Evolutionary conservation across 2,888 invertebrate genomes (phyloP), one percentile per base, ranked within the genome.

Genomic region (Orchesellides sinensis): DNA sequence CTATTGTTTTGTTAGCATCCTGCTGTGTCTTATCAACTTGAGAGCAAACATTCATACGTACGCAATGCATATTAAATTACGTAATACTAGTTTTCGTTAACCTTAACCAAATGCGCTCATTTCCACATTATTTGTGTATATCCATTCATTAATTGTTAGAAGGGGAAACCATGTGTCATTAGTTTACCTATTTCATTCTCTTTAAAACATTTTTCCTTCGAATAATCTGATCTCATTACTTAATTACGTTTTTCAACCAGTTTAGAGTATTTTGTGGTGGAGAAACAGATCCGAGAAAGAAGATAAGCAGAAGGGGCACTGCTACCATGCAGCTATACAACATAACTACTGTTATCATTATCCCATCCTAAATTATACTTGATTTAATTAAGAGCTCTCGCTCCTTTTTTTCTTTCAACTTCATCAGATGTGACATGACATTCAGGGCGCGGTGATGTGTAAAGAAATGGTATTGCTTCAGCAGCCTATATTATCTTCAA

Each of bases 371-470:
- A 63, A 63, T 40, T 35, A 63, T 63, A 12, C 40, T 19, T 35
- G n/a, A 35, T 63, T 63, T 40, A 63, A 63, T 63, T 35, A 63
- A 63, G 40, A 63, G 35, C 40, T 63, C 40, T 29, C 27, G 12
- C 32, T 32, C 32, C 10, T 10, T 32, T 40, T n/a, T 2, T 61
- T 29, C 32, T 32, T 19, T 29, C 29, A 56, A 27, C 27, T 3
- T 49, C n/a, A 49, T 49, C 49, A 49, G 17, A 49, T 49, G 49
- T 49, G 49, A 49, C 49, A 49, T 19, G 49, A 1, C 40, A 8
- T n/a, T 14, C n/a, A 14, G 40, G 40, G 40, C 10, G n/a, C 10
- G 2, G 40, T n/a, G n/a, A n/a, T n/a, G n/a, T n/a, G n/a, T n/a
- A n/a, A n/a, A n/a, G n/a, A n/a, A n/a, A n/a, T n/a, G n/a, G n/a